These are phyloP conservation scores for Eudasyphora cyanicolor DNA, from an alignment of 2,888 invertebrate genomes.

Conservation along the genomic window DNA sequence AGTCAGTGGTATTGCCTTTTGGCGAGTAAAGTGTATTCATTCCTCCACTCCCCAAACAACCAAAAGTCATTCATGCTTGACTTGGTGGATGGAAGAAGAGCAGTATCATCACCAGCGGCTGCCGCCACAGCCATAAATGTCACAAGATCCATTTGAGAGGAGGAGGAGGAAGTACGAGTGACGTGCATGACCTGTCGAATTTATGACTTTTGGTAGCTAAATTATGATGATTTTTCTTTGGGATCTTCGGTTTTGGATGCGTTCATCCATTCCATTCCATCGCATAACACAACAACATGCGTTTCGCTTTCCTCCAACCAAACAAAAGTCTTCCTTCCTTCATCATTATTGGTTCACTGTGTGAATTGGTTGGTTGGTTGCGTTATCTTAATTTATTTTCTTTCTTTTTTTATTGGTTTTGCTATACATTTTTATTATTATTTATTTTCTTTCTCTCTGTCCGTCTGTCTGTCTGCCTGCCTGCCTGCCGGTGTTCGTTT, in stretches of 20 bases:
- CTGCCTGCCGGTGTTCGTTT: neutral
- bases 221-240: slow-evolving; percentile 46
- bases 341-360: neutral
- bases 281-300: no score
- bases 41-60: neutral
- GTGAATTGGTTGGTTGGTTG: neutral
- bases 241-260: neutral
- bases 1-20: neutral
- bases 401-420: slow-evolving; percentile 11
- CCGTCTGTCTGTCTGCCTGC: neutral
- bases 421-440: slow-evolving; percentile 35
- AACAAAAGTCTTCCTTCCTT: neutral
- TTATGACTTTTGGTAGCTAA: slow-evolving; percentile 69
- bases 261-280: no score
- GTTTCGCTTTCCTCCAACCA: neutral
- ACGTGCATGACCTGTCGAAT: slow-evolving; percentile 76
- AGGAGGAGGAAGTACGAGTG: slow-evolving; percentile 78
- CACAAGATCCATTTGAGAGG: slow-evolving; percentile 78
- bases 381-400: slow-evolving; percentile 19
- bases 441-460: slow-evolving; percentile 15
- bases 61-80: slow-evolving; percentile 25
- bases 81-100: no score
- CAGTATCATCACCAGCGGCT: no score
- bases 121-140: slow-evolving; percentile 77
- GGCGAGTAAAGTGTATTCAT: neutral